These are phyloP conservation scores for Furcula furcula DNA, from an alignment of 2,888 invertebrate genomes.

Conservation along the genomic window DNA sequence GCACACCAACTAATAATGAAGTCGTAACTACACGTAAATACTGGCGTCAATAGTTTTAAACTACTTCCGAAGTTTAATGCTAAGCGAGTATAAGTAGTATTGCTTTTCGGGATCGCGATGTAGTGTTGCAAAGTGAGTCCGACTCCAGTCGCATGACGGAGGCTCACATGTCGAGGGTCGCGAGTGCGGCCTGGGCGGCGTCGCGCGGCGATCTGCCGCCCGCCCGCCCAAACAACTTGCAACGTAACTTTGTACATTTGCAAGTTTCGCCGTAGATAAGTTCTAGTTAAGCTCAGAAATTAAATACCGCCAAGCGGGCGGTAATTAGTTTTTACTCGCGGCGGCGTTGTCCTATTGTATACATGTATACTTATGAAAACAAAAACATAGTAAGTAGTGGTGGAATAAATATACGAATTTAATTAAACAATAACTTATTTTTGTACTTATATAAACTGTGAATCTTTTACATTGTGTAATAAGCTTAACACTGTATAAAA, in stretches of 20 bases:
- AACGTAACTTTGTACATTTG: conserved; percentile 31
- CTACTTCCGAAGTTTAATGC: conserved; percentile 39
- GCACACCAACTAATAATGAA: conserved; percentile 35
- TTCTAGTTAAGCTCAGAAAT: too few species aligned
- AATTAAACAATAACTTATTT: too few species aligned
- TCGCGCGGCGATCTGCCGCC: conserved; percentile 61
- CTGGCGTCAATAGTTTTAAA: conserved; percentile 32
- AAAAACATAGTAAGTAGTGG: too few species aligned
- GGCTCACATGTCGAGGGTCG: conserved; percentile 42
- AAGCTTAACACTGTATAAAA: too few species aligned
- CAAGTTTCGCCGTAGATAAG: conserved; percentile 12
- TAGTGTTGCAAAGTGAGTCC: conserved; percentile 3
- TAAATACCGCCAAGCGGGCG: too few species aligned
- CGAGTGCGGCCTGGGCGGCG: conserved; percentile 44
- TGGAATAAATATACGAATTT: too few species aligned
- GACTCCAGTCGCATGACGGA: conserved; percentile 18
- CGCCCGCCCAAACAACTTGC: conserved; percentile 42
- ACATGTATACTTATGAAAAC: too few species aligned
- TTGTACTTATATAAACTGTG: too few species aligned
- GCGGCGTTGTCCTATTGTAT: too few species aligned
- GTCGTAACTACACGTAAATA: conserved; percentile 27
- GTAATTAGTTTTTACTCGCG: too few species aligned
- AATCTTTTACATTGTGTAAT: too few species aligned
- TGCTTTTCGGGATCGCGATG: conserved; percentile 40
- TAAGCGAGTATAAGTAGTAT: conserved; percentile 26